phyloP scores from a whole-genome alignment of 2,797 vertebrate genomes.

The Diceros bicornis region DNA sequence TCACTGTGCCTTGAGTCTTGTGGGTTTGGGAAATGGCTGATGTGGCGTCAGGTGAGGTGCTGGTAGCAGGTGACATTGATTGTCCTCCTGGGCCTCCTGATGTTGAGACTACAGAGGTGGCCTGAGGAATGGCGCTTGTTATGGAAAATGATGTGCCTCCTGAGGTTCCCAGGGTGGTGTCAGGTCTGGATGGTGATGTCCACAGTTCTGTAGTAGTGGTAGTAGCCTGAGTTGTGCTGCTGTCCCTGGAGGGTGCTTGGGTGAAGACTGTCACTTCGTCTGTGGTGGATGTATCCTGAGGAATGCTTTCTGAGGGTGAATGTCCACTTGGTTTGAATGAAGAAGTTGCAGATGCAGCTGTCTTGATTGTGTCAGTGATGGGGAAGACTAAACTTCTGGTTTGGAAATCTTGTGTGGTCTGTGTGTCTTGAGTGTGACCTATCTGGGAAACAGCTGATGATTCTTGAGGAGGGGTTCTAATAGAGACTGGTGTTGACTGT shows the following conservation, averaged over 20 bases:
- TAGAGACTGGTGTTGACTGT: neutral
- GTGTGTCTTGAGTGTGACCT: neutral
- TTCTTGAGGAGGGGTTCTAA: neutral
- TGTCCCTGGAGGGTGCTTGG: neutral
- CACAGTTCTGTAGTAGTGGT: too few relatives aligned
- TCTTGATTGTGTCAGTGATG: neutral
- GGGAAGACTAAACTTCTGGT: neutral
- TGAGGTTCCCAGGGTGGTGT: neutral
- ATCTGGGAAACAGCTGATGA: neutral
- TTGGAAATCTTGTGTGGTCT: neutral
- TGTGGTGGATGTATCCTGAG: neutral
- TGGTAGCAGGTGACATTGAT: neutral
- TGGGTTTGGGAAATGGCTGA: neutral
- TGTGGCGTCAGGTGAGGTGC: neutral
- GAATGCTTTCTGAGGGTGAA: neutral
- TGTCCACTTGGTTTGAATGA: neutral
- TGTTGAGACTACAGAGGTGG: neutral
- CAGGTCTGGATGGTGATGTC: neutral
- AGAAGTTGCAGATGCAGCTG: neutral
- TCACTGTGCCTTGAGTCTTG: neutral
- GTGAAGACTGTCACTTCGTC: neutral
- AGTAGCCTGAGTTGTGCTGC: neutral
- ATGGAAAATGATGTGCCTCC: neutral
- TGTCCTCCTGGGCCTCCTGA: neutral
- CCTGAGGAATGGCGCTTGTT: too few relatives aligned